phyloP scores from a whole-genome alignment of 2,888 invertebrate genomes.

The Litoditis marina region DNA sequence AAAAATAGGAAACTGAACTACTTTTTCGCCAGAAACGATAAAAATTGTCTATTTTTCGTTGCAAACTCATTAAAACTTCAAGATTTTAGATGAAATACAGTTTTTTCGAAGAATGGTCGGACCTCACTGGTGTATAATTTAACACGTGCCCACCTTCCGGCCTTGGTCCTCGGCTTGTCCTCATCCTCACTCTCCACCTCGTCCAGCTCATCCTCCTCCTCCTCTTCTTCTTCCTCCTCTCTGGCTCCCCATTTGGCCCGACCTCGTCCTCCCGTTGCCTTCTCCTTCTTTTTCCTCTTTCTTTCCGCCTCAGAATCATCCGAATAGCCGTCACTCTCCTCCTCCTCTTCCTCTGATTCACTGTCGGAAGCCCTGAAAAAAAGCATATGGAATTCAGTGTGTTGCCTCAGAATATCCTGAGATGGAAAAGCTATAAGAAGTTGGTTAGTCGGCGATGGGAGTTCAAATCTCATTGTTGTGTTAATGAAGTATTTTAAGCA shows the following conservation, averaged over 20 bases:
- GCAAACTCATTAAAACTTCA: too few species aligned
- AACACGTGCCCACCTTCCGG: conserved; percentile 6
- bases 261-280: neutral
- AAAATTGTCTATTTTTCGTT: too few species aligned
- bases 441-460: too few species aligned
- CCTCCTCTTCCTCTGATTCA: conserved; percentile 13
- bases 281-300: conserved; percentile 7
- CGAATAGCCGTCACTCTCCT: conserved; percentile 17
- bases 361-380: neutral
- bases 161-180: conserved; percentile 17
- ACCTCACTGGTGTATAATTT: too few species aligned
- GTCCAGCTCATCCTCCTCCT: conserved; percentile 10
- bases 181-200: conserved; percentile 12
- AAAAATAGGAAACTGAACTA: neutral
- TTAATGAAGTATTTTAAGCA: too few species aligned
- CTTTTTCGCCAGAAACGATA: neutral
- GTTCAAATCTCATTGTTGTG: too few species aligned
- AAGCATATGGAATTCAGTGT: neutral
- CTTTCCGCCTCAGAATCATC: conserved; percentile 20
- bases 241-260: conserved; percentile 4
- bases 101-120: neutral
- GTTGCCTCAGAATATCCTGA: too few species aligned
- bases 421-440: too few species aligned
- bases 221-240: conserved; percentile 15
- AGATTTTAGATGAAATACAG: neutral